Percentiles rank a stretch among this genome's conserved stretches.
phyloP scores from a whole-genome alignment of 2,113 vertebrate species.

The Neopipo cinnamomea region DNA sequence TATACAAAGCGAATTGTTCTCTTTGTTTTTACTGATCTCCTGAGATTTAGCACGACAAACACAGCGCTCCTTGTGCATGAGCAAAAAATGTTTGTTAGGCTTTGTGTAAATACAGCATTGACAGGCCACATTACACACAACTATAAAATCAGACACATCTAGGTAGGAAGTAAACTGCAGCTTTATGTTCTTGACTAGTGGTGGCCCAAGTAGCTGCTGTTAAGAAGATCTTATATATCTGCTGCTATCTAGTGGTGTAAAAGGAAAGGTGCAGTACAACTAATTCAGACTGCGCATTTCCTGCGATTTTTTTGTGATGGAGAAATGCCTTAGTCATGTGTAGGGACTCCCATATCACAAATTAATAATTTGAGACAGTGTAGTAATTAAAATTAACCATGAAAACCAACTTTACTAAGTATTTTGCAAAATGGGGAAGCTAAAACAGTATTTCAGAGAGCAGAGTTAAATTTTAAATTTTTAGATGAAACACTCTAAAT shows the following conservation, averaged over 20 bases:
- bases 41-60: neutral
- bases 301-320: neutral
- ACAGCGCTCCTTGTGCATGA: neutral
- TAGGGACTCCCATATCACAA: neutral
- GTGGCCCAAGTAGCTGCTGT: neutral
- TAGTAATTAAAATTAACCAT: neutral
- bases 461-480: neutral
- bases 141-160: neutral
- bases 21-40: neutral
- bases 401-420: neutral
- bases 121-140: neutral
- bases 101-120: neutral
- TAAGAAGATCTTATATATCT: neutral
- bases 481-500: neutral
- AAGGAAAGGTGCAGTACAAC: neutral
- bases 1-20: neutral
- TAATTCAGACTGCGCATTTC: neutral
- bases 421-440: neutral
- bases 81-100: neutral
- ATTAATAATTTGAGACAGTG: neutral
- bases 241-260: constrained; percentile 48
- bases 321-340: neutral
- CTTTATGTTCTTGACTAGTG: rapidly evolving
- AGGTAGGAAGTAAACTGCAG: neutral
- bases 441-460: neutral